Conservation (phyloP, 2,888 invertebrate species). For the Chrysolina oricalcia region DNA sequence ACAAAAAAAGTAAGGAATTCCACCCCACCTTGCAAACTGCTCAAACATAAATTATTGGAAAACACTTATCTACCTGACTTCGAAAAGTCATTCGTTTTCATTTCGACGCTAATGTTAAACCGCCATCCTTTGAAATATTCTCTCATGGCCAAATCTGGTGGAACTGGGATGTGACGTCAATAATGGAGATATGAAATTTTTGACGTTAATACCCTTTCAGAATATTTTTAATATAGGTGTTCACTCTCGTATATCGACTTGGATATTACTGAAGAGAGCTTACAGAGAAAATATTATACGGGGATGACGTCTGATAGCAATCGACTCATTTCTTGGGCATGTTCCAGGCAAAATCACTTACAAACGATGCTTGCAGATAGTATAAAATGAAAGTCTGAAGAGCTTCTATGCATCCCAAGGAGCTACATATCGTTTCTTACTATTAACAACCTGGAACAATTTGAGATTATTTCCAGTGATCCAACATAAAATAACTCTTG, state of each 20-base stretch:
- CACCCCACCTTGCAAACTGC: too few species aligned
- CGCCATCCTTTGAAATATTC: background rate
- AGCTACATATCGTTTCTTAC: too few species aligned
- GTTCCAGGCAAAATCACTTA: background rate
- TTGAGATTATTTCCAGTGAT: too few species aligned
- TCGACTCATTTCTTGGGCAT: background rate
- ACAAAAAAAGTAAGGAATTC: too few species aligned
- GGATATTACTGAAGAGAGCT: background rate
- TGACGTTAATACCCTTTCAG: constrained; percentile 12
- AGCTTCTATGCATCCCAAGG: too few species aligned
- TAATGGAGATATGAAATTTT: constrained; percentile 10
- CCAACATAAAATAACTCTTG: too few species aligned
- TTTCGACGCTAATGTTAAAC: background rate
- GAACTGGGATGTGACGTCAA: constrained; percentile 7
- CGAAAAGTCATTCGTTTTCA: background rate
- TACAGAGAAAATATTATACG: background rate
- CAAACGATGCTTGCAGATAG: too few species aligned
- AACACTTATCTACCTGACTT: background rate
- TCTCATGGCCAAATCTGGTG: background rate
- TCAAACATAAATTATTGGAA: background rate
- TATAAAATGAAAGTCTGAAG: too few species aligned
- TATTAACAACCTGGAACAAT: too few species aligned
- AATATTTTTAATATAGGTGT: constrained; percentile 5
- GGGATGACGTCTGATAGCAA: background rate
- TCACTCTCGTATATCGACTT: background rate